phyloP scores from a whole-genome alignment of 1,140 invertebrate species.

The Bombus superbus region DNA sequence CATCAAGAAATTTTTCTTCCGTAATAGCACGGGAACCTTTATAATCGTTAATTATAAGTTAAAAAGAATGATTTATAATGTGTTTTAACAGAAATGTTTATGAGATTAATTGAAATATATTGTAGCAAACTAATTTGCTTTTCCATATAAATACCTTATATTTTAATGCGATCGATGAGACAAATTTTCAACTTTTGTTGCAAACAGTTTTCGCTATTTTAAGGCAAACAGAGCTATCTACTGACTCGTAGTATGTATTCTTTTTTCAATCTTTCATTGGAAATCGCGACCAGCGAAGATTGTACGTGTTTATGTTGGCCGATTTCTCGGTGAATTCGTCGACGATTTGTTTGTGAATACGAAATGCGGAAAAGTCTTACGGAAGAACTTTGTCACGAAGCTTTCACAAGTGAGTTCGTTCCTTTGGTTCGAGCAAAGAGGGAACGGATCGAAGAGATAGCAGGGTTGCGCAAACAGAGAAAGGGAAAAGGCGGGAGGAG shows the following conservation, averaged over 20 bases:
- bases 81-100: no score
- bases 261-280: neutral
- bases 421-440: neutral
- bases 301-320: neutral
- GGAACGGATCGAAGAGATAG: slow-evolving; percentile 16
- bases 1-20: slow-evolving; percentile 42
- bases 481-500: slow-evolving; percentile 22
- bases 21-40: slow-evolving; percentile 28
- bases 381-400: slow-evolving; percentile 44
- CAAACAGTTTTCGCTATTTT: no score
- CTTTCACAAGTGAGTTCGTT: slow-evolving; percentile 40
- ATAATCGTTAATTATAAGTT: neutral
- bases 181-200: neutral
- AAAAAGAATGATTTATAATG: no score
- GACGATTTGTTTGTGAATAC: slow-evolving; percentile 54
- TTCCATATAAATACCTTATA: neutral
- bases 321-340: slow-evolving; percentile 13
- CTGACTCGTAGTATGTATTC: neutral
- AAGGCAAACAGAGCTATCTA: neutral
- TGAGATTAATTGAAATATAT: neutral
- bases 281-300: slow-evolving; percentile 28
- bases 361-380: slow-evolving; percentile 51
- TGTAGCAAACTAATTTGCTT: neutral
- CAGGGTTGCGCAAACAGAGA: neutral
- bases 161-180: neutral